These are phyloP conservation scores for Sphenodon punctatus DNA, from an alignment of 2,797 vertebrate genomes.

Conservation along the genomic window DNA sequence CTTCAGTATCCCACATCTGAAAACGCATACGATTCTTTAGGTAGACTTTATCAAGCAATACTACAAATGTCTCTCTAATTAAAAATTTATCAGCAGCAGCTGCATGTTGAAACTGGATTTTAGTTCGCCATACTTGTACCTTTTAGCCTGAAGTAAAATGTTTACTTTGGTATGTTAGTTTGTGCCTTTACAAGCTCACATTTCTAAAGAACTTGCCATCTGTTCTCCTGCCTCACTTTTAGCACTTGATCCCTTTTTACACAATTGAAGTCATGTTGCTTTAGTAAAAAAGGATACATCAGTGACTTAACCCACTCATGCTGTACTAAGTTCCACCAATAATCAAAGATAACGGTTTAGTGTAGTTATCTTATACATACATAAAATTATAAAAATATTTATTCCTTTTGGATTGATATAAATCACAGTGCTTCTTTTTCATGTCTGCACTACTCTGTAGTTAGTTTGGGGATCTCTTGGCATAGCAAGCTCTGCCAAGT, in stretches of 20 bases:
- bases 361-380: neutral
- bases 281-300: slow-evolving; percentile 20
- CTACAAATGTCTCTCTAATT: neutral
- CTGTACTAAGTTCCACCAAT: neutral
- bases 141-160: slow-evolving; percentile 26
- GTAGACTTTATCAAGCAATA: neutral
- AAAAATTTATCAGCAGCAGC: neutral
- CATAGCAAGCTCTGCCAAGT: too few relatives aligned
- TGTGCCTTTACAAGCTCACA: too few relatives aligned
- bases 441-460: too few relatives aligned
- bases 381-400: neutral
- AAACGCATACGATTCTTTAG: neutral
- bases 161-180: too few relatives aligned
- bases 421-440: neutral
- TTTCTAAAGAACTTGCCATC: slow-evolving; percentile 51
- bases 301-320: neutral
- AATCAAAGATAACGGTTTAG: neutral
- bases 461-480: too few relatives aligned
- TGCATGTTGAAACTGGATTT: slow-evolving; percentile 7
- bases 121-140: neutral
- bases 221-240: slow-evolving; percentile 48
- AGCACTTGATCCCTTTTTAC: slow-evolving; percentile 56
- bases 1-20: neutral
- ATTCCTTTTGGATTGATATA: slow-evolving; percentile 1
- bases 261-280: neutral